These are phyloP conservation scores for Brachyhypopomus occidentalis DNA, from an alignment of 2,113 vertebrate species.

Conservation along the genomic window DNA sequence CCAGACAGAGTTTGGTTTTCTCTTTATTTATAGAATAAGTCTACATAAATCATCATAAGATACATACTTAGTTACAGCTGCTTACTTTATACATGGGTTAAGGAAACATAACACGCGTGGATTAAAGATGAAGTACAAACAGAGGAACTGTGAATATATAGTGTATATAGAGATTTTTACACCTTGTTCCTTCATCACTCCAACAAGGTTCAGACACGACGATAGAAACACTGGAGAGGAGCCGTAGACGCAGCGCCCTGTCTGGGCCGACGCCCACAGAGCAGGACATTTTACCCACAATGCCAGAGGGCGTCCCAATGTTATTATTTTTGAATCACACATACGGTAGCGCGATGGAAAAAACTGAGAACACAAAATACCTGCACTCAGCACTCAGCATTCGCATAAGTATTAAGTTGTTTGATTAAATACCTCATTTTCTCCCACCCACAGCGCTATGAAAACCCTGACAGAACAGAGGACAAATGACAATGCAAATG, in stretches of 20 bases:
- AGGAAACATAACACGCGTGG: slow-evolving; percentile 53
- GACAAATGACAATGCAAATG: slow-evolving; percentile 11
- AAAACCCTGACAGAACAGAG: slow-evolving; percentile 30
- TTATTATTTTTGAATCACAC: slow-evolving; percentile 47
- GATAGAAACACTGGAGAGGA: slow-evolving; percentile 43
- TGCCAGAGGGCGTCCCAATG: slow-evolving; percentile 52
- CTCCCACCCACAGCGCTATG: background rate
- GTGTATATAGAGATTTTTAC: slow-evolving; percentile 21
- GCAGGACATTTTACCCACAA: slow-evolving; percentile 27
- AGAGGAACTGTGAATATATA: slow-evolving; percentile 35
- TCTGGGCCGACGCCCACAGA: slow-evolving; percentile 31
- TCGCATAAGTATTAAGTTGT: slow-evolving; percentile 32
- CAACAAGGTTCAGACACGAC: slow-evolving; percentile 43
- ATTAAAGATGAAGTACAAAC: slow-evolving; percentile 57
- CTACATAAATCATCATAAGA: slow-evolving; percentile 64
- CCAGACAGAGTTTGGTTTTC: slow-evolving; percentile 39
- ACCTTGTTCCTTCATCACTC: slow-evolving; percentile 49
- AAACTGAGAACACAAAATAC: slow-evolving; percentile 49
- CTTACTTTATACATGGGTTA: slow-evolving; percentile 58
- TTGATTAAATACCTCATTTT: slow-evolving; percentile 34
- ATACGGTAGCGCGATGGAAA: slow-evolving; percentile 37
- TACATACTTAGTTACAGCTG: slow-evolving; percentile 62
- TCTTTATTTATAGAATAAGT: slow-evolving; percentile 65
- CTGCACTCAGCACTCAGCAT: slow-evolving; percentile 38
- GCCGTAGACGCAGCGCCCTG: slow-evolving; percentile 35